phyloP scores from a whole-genome alignment of 2,888 invertebrate genomes.

The Clepsis dumicolana region DNA sequence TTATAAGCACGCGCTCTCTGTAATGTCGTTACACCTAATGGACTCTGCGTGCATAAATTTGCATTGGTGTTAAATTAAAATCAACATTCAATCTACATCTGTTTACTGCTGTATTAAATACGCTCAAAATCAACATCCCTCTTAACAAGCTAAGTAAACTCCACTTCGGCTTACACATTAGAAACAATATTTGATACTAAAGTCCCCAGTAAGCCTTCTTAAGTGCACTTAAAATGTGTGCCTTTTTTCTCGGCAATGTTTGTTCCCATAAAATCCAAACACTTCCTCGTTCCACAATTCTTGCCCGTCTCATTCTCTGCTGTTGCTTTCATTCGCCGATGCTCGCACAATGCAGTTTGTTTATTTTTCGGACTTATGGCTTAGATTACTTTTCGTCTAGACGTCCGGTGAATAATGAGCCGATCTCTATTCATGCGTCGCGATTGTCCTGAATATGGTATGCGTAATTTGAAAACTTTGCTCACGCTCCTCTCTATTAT shows the following conservation, averaged over 20 bases:
- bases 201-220: slow-evolving; percentile 14
- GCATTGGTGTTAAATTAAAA: slow-evolving; percentile 21
- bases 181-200: slow-evolving; percentile 27
- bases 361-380: slow-evolving; percentile 57
- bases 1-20: slow-evolving; percentile 7
- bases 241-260: slow-evolving; percentile 30
- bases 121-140: slow-evolving; percentile 1
- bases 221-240: slow-evolving; percentile 41
- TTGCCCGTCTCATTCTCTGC: slow-evolving; percentile 22
- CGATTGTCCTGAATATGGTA: slow-evolving; percentile 13
- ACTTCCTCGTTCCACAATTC: slow-evolving; percentile 27
- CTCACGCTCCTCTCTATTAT: background rate
- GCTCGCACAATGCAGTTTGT: slow-evolving; percentile 46
- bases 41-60: slow-evolving; percentile 30
- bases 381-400: slow-evolving; percentile 58
- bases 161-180: background rate
- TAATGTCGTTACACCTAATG: slow-evolving; percentile 34
- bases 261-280: slow-evolving; percentile 38
- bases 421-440: slow-evolving; percentile 59
- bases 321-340: slow-evolving; percentile 25
- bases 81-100: slow-evolving; percentile 34
- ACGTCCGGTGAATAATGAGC: slow-evolving; percentile 54
- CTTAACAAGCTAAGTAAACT: background rate
- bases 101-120: slow-evolving; percentile 5
- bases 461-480: slow-evolving; percentile 19